These are phyloP conservation scores for Habropoda laboriosa DNA, from an alignment of 1,140 invertebrate species.

Conservation along the genomic window DNA sequence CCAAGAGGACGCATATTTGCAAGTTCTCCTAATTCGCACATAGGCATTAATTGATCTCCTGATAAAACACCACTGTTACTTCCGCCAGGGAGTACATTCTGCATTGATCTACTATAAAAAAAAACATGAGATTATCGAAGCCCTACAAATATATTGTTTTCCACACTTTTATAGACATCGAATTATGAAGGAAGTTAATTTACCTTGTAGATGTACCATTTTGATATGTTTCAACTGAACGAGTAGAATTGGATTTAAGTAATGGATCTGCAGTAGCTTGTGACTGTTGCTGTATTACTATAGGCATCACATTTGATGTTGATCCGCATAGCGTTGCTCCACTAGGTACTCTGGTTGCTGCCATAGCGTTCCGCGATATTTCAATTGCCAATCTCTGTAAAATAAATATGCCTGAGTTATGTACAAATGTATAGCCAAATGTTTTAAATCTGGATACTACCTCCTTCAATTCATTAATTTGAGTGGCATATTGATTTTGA, in stretches of 20 bases:
- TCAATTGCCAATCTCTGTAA: constrained; percentile 87
- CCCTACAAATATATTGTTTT: neutral
- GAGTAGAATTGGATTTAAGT: constrained; percentile 55
- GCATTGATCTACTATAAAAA: constrained; percentile 59
- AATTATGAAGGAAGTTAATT: neutral
- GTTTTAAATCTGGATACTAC: constrained; percentile 77
- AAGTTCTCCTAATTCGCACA: constrained; percentile 70
- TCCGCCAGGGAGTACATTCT: constrained; percentile 61
- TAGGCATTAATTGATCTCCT: constrained; percentile 66
- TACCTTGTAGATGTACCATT: constrained; percentile 67
- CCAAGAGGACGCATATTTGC: constrained; percentile 62
- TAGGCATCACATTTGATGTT: constrained; percentile 55
- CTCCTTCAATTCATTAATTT: constrained; percentile 94
- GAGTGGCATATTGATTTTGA: constrained; percentile 90
- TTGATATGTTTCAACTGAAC: constrained; percentile 69
- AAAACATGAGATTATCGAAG: neutral
- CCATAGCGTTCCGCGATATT: constrained; percentile 86
- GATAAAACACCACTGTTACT: constrained; percentile 42
- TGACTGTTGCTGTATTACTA: constrained; percentile 56
- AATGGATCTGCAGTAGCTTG: constrained; percentile 63
- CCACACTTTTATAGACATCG: neutral
- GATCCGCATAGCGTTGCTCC: constrained; percentile 53
- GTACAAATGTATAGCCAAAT: constrained; percentile 11
- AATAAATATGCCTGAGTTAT: neutral
- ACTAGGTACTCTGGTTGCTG: constrained; percentile 78